phyloP scores from a whole-genome alignment of 2,797 vertebrate genomes.

The Carcharodon carcharias region DNA sequence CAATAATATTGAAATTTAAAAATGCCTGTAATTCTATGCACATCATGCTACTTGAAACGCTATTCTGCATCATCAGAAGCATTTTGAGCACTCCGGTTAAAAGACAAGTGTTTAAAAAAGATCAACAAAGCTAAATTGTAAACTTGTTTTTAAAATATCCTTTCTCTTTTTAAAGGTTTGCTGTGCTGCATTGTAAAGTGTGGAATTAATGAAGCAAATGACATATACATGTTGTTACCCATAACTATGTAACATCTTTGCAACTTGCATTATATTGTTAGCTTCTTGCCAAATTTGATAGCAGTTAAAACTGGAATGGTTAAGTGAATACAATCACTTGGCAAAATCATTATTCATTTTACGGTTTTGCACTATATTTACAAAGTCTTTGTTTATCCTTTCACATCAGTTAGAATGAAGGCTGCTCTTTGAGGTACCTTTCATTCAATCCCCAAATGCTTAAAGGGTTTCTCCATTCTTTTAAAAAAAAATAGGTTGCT shows the following conservation, averaged over 20 bases:
- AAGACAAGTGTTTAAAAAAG: not conserved
- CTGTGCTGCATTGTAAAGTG: not conserved
- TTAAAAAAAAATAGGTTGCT: too few relatives aligned
- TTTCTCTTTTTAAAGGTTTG: not conserved
- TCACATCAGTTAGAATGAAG: too few relatives aligned
- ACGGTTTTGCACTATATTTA: not conserved
- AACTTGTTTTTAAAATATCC: too few relatives aligned
- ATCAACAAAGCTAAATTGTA: too few relatives aligned
- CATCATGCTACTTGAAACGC: conserved; percentile 50
- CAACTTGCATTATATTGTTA: not conserved
- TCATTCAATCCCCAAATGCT: too few relatives aligned
- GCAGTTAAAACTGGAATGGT: not conserved
- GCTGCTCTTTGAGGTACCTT: too few relatives aligned
- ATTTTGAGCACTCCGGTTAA: conserved; percentile 40
- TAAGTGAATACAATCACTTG: not conserved
- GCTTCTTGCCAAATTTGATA: not conserved
- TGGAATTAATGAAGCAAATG: not conserved
- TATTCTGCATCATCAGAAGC: conserved; percentile 28
- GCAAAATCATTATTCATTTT: not conserved
- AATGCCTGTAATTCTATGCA: conserved; percentile 38
- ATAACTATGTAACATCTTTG: not conserved
- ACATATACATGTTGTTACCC: not conserved
- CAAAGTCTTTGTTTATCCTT: too few relatives aligned
- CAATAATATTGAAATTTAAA: rapidly evolving
- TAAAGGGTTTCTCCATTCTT: too few relatives aligned